Evolutionary conservation across 2,113 vertebrate genomes (phyloP), one percentile per base, ranked within the genome.

Genomic region (Passer domesticus): DNA sequence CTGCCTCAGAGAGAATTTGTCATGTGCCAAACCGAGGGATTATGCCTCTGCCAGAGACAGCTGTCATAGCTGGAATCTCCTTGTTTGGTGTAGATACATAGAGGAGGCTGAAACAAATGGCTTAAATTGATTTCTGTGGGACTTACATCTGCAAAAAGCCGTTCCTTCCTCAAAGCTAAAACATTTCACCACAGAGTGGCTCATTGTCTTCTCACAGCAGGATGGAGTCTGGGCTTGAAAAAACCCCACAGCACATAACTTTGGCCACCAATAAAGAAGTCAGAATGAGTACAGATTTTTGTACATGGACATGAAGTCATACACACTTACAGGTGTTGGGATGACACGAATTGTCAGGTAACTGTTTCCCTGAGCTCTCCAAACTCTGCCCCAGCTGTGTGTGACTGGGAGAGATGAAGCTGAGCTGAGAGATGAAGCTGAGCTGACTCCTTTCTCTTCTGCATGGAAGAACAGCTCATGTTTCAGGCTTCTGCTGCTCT

Each of bases 171-270:
- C 78, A 60, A 78, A 87, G 62, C 62, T 68, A 68, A 77, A 91
- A 28, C 49, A 84, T 74, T 91, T 84, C 63, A 44, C 27, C 49
- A 44, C 33, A 37, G 52, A 41, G 56, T 7, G 6, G 49, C 63
- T 91, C 64, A 82, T 87, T 93, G 90, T 79, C 33, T 46, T 85
- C 24, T 92, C 78, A 76, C 78, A 82, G 90, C 81, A 79, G 53
- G 81, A 80, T 6, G 44, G 28, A 47, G 31, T 41, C 37, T 62
- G 83, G 46, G n/a, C 31, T 85, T 52, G 5, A 75, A 75, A 76
- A 70, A 39, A 13, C 2, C 60, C 52, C 60, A 22, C 24, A 69
- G 24, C 47, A 21, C 68, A 41, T 28, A 33, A 66, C 68, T 77
- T 55, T 78, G 43, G 33, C 35, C 30, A 39, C 39, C 76, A 67